Evolutionary conservation across 2,113 vertebrate species (phyloP).

Genomic region (Barbus barbus): DNA sequence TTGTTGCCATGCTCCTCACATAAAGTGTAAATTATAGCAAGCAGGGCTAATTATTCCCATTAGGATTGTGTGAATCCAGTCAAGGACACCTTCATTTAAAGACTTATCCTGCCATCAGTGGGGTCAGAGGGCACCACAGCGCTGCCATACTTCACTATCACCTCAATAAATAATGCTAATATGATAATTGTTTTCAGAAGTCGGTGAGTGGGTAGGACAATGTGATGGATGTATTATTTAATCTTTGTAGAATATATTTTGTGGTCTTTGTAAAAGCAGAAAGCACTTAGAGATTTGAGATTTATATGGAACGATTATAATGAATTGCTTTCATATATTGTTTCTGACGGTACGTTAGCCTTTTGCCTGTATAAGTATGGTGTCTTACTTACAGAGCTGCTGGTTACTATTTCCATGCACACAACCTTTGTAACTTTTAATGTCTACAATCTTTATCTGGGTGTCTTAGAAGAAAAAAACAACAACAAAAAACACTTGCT

Average conservation of each 20-base stretch:
- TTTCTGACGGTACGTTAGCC: background rate
- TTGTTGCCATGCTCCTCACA: constrained; percentile 40
- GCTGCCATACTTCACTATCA: constrained; percentile 16
- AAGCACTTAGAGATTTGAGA: background rate
- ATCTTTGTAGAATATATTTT: constrained; percentile 1
- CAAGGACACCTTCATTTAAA: constrained; percentile 51
- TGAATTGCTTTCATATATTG: background rate
- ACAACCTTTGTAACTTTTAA: background rate
- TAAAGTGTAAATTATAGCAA: constrained; percentile 48
- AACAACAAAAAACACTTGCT: background rate
- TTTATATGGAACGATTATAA: background rate
- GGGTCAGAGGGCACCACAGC: background rate
- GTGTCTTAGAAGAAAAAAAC: too few species aligned
- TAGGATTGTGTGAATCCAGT: constrained; percentile 45
- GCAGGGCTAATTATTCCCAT: constrained; percentile 50
- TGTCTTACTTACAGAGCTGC: background rate
- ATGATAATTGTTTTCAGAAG: constrained; percentile 4
- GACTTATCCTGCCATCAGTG: constrained; percentile 17
- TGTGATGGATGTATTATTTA: constrained; percentile 9
- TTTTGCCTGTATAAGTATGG: background rate
- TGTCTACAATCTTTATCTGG: too few species aligned
- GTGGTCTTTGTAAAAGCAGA: background rate
- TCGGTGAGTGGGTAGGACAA: background rate
- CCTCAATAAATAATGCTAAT: constrained; percentile 33
- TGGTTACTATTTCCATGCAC: background rate